Base-by-base conservation (phyloP, 2,888 invertebrate genomes). In the Criorhina ranunculi region DNA sequence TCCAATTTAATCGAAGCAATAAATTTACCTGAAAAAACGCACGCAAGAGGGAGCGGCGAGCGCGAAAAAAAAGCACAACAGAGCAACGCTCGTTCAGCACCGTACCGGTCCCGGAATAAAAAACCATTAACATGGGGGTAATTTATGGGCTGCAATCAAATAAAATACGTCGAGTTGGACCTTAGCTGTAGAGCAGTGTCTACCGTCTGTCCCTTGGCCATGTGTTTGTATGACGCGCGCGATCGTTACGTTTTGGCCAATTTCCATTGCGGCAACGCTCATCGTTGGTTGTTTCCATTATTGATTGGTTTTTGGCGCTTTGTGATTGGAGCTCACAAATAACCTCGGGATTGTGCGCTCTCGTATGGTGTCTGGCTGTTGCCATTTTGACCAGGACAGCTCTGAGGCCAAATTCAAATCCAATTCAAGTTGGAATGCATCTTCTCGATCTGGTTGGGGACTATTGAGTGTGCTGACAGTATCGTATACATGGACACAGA, bases 271-370 rank as follows among this genome's bases (percentile, higher is more conserved):
- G 64, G 69, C 64, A 57, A 79, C 55, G 64, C 55, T 73, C 62
- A 35, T 31, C 64, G 55, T 42, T 53, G 64, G 75, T 80, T 80
- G 75, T 79, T 80, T 66, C 67, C 79, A 80, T 85, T 85, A 85
- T 85, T 85, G 85, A 85, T 85, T 85, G 85, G 85, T 85, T 85
- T 85, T 80, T 85, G 85, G 79, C 85, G 85, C 85, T 80, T 85
- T 85, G 85, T 80, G 85, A 85, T 85, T 85, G 85, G 85, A 53
- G 75, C 70, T 51, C 79, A 85, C 85, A 85, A 85, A 85, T 85
- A 85, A 85, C 85, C 79, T 29, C 42, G 7, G 79, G 83, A 79
- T 37, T 51, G 35, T 24, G 42, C 35, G 49, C 59, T 12, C 24
- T 44, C 24, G 8, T 37, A 24, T 17, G n/a, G 24, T 8, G 49